These are phyloP conservation scores for Helleia helle DNA, from an alignment of 2,888 invertebrate species.

Conservation along the genomic window DNA sequence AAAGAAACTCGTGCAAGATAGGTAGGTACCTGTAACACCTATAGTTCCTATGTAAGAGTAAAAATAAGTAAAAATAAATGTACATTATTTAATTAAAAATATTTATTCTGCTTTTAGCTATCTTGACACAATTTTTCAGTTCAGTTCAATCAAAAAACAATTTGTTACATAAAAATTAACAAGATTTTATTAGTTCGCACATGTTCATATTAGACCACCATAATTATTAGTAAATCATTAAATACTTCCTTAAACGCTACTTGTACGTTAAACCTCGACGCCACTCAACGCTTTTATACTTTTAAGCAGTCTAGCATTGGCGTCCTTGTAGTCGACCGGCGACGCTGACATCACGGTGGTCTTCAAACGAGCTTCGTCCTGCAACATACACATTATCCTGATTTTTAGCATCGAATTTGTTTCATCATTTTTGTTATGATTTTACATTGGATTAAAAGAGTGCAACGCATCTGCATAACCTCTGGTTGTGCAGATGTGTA, in stretches of 20 bases:
- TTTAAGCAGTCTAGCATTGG: conserved; percentile 80
- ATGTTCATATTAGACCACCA: no score
- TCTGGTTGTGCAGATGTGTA: no score
- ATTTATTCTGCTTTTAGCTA: conserved; percentile 1
- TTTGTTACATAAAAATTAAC: no score
- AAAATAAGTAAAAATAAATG: no score
- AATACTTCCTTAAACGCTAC: background rate
- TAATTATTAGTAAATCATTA: background rate
- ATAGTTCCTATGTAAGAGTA: no score
- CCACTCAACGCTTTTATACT: conserved; percentile 79
- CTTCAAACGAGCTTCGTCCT: conserved; percentile 89
- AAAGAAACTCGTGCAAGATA: no score
- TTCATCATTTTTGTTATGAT: no score
- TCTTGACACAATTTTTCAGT: background rate
- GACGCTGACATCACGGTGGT: conserved; percentile 80
- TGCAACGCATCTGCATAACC: no score
- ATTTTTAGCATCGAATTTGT: background rate
- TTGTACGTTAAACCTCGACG: conserved; percentile 50
- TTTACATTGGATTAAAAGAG: no score
- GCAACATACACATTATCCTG: conserved; percentile 30
- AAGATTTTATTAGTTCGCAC: no score
- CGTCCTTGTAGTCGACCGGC: conserved; percentile 84
- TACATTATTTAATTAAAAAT: background rate
- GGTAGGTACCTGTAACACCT: no score
- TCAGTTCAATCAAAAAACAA: background rate